A percentile compares a stretch with the other conserved stretches of the same genome.
Evolutionary conservation across 2,888 invertebrate species (phyloP).

Genomic region (Lithophane socia): DNA sequence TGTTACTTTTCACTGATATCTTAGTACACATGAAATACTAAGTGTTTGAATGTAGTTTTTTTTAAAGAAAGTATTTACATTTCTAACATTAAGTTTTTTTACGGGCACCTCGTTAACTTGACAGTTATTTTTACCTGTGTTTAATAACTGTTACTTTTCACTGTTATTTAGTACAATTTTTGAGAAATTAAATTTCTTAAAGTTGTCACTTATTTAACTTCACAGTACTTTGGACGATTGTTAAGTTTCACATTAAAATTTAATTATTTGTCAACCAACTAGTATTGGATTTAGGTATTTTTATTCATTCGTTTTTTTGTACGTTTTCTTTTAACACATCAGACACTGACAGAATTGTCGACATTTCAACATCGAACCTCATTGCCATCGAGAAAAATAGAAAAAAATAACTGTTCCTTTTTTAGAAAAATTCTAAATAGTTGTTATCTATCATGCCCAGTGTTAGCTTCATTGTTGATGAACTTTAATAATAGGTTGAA

Average conservation of each 20-base stretch:
- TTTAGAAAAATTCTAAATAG: constrained; percentile 15
- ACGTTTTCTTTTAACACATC: neutral
- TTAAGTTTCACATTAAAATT: neutral
- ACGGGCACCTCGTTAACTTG: neutral
- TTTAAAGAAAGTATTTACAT: neutral
- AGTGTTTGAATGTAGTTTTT: neutral
- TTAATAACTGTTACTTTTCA: constrained; percentile 23
- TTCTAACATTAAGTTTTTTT: neutral
- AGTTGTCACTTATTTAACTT: neutral
- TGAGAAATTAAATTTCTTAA: neutral
- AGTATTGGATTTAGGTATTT: neutral
- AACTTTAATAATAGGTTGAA: constrained; percentile 73
- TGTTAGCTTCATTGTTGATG: constrained; percentile 66
- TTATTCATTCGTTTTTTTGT: no score
- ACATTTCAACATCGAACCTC: neutral
- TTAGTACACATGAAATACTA: constrained; percentile 5
- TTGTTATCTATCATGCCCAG: constrained; percentile 34
- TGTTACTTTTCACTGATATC: constrained; percentile 18
- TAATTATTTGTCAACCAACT: neutral
- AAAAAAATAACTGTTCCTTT: constrained; percentile 13
- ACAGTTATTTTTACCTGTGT: neutral
- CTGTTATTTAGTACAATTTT: constrained; percentile 16
- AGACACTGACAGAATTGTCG: neutral
- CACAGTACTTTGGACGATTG: neutral
- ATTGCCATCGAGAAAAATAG: neutral